Percentiles rank a stretch among this genome's conserved stretches.
Evolutionary conservation across 2,888 invertebrate species (phyloP).

Genomic region (Nymphalis c-album): DNA sequence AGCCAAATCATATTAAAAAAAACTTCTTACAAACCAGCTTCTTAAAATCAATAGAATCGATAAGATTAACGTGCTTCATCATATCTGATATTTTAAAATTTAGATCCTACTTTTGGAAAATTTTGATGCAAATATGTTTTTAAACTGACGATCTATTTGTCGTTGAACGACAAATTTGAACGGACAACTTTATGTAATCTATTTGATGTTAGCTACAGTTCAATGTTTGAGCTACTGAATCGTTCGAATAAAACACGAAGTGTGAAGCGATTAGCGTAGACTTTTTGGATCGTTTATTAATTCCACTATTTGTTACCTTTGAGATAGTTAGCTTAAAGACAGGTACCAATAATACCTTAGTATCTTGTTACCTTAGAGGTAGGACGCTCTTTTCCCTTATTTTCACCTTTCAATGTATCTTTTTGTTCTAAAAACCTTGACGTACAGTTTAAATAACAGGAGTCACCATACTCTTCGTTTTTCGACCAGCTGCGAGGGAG

Average conservation of each 20-base stretch:
- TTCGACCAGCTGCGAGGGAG: too few species aligned
- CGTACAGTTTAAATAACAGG: neutral
- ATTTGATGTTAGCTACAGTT: constrained; percentile 34
- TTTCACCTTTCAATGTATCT: too few species aligned
- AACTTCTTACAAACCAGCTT: neutral
- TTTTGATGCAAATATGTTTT: constrained; percentile 24
- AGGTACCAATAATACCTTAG: too few species aligned
- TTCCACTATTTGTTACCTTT: constrained; percentile 63
- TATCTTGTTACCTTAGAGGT: constrained; percentile 51
- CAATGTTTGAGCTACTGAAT: constrained; percentile 56
- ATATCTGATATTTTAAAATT: constrained; percentile 4
- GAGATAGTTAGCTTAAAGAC: too few species aligned
- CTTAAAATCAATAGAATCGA: neutral
- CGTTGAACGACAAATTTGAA: constrained; percentile 36
- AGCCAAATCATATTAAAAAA: too few species aligned
- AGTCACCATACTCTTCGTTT: neutral
- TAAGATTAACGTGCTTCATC: neutral
- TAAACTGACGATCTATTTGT: constrained; percentile 18
- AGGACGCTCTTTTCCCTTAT: too few species aligned
- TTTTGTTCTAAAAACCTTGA: too few species aligned
- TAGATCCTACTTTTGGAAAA: neutral
- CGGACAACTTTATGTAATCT: constrained; percentile 37
- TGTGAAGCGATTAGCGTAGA: constrained; percentile 77
- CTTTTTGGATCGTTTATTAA: constrained; percentile 68
- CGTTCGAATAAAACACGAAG: constrained; percentile 59